Evolutionary conservation across 2,888 invertebrate species (phyloP), one percentile per base, ranked within the genome.

Genomic region (Chalcosyrphus nemorum): DNA sequence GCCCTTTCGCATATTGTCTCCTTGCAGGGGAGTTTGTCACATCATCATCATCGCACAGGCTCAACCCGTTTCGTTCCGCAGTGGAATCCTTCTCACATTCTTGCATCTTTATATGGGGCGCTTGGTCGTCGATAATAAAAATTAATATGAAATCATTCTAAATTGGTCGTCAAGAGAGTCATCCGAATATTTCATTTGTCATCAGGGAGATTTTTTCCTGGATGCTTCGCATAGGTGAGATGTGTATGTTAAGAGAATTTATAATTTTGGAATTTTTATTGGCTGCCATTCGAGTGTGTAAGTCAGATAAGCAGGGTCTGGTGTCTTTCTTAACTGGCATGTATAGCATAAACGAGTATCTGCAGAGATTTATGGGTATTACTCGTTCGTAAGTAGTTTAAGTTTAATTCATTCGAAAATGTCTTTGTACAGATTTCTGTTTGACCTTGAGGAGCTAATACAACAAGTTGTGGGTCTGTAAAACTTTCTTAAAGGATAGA

Each of bases 1-100:
- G 63, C 9, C 29, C 54, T 61, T 63, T 74, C 75, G 68, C 81
- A 81, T 81, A 81, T 81, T 81, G 81, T 81, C n/a, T n/a, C 70
- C 57, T 52, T 68, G 56, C 29, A n/a, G 59, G 29, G 70, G 57
- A 50, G 68, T 63, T 50, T 63, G 56, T 56, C 47, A 41, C 38
- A 59, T 24, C 24, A n/a, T n/a, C n/a, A n/a, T n/a, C n/a, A n/a
- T 47, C 47, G 15, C 24, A 41, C 35, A 29, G 32, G 17, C 7
- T 56, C n/a, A 52, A 52, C 57, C 41, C n/a, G 68, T 32, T 54
- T 38, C n/a, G 68, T 32, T 54, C 29, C n/a, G 13, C n/a, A 32
- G 41, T n/a, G 75, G 50, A 75, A 52, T 72, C n/a, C 59, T 45
- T 68, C 59, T 38, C 19, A 43, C 68, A 81, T 81, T 75, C 29